Percentiles rank a stretch among this genome's conserved stretches.
Conservation (phyloP, 2,797 vertebrate species). For the Hipposideros larvatus region DNA sequence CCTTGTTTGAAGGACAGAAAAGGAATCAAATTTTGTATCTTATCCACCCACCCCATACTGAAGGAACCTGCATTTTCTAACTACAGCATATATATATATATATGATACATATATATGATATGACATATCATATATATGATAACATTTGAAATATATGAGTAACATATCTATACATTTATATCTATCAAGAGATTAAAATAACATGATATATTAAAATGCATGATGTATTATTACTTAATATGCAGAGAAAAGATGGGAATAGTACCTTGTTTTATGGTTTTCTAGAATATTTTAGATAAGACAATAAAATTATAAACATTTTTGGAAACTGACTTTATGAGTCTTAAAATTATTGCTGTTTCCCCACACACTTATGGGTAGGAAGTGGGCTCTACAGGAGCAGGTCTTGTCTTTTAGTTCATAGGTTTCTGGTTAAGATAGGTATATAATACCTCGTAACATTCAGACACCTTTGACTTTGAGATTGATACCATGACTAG, state of each 20-base stretch:
- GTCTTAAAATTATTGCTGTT: not conserved
- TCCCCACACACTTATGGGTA: not conserved
- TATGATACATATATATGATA: too few species aligned
- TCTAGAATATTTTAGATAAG: not conserved
- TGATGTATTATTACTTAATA: not conserved
- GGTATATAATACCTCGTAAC: not conserved
- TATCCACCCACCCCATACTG: not conserved
- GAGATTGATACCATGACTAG: not conserved
- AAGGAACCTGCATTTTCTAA: not conserved
- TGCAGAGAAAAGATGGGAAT: not conserved
- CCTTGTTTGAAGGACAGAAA: not conserved
- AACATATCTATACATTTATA: not conserved
- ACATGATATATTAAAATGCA: not conserved
- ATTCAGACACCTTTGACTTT: not conserved
- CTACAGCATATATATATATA: too few species aligned
- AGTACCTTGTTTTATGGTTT: not conserved
- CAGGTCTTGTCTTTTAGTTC: not conserved
- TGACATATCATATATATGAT: not conserved
- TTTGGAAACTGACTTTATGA: not conserved
- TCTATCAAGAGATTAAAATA: not conserved
- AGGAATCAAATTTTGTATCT: not conserved
- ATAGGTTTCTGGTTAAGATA: not conserved
- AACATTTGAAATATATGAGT: not conserved
- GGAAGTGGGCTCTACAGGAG: not conserved
- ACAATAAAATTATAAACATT: not conserved